phyloP scores from a whole-genome alignment of 2,888 invertebrate genomes.

The Alsophila aescularia region DNA sequence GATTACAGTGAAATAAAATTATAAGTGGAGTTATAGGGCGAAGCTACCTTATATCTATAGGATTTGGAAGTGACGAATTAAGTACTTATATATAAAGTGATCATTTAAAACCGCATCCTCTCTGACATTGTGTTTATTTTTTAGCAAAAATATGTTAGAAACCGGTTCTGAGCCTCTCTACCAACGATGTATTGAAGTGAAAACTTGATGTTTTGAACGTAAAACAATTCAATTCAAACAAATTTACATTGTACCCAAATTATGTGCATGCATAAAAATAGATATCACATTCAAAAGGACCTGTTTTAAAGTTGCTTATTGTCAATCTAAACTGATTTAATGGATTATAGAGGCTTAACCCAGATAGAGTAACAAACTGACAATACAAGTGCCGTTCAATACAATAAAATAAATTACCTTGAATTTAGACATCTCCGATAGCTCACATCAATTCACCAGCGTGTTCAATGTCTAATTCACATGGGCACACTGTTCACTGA shows the following conservation, averaged over 20 bases:
- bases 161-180: background rate
- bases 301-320: background rate
- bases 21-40: too few relatives aligned
- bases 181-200: background rate
- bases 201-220: background rate
- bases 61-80: too few relatives aligned
- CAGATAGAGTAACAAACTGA: background rate
- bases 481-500: background rate
- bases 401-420: slow-evolving; percentile 27
- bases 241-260: too few relatives aligned
- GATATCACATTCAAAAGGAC: background rate
- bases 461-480: slow-evolving; percentile 8
- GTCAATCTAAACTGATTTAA: background rate
- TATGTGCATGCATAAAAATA: background rate
- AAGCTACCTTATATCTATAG: too few relatives aligned
- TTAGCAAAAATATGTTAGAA: background rate
- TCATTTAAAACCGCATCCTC: background rate
- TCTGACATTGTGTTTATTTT: background rate
- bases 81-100: too few relatives aligned
- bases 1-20: too few relatives aligned
- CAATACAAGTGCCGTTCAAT: background rate
- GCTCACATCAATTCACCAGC: slow-evolving; percentile 29
- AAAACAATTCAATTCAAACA: background rate
- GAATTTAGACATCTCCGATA: slow-evolving; percentile 36
- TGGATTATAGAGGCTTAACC: slow-evolving; percentile 1